Evolutionary conservation across 2,888 invertebrate genomes (phyloP).

Genomic region (Pomacea canaliculata): DNA sequence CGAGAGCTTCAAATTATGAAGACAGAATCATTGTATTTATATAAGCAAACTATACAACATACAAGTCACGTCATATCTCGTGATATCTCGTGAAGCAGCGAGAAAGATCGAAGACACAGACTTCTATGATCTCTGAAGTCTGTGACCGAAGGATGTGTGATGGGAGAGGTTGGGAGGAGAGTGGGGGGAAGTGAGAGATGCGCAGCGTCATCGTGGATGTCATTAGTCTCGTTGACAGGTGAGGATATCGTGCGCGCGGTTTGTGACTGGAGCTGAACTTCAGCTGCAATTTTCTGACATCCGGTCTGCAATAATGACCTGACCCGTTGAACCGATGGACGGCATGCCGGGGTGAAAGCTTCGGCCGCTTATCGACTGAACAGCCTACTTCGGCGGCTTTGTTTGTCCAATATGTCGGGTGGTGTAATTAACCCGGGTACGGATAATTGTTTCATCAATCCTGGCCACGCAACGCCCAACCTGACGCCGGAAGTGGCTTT

Average conservation of each 20-base stretch:
- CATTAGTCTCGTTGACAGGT: too few relatives aligned
- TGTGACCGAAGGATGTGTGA: too few relatives aligned
- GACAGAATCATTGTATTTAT: too few relatives aligned
- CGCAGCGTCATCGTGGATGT: too few relatives aligned
- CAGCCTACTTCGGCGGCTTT: background rate
- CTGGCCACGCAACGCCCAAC: conserved; percentile 7
- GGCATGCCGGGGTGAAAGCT: background rate
- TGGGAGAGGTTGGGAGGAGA: background rate
- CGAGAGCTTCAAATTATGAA: too few relatives aligned
- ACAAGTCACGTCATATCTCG: too few relatives aligned
- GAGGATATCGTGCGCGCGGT: too few relatives aligned
- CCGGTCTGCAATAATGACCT: conserved; percentile 21
- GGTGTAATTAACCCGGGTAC: background rate
- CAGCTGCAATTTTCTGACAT: conserved; percentile 15
- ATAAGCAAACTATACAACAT: too few relatives aligned
- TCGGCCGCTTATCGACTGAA: too few relatives aligned
- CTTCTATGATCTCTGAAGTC: too few relatives aligned
- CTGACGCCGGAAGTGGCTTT: background rate
- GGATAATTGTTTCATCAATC: conserved; percentile 25
- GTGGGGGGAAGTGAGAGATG: conserved; percentile 1
- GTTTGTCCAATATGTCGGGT: conserved; percentile 3
- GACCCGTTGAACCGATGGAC: conserved; percentile 3
- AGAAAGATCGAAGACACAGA: too few relatives aligned
- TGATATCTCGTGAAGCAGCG: too few relatives aligned
- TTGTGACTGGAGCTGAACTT: background rate